Conservation (phyloP, 2,888 invertebrate genomes). For the Lymantria monacha region DNA sequence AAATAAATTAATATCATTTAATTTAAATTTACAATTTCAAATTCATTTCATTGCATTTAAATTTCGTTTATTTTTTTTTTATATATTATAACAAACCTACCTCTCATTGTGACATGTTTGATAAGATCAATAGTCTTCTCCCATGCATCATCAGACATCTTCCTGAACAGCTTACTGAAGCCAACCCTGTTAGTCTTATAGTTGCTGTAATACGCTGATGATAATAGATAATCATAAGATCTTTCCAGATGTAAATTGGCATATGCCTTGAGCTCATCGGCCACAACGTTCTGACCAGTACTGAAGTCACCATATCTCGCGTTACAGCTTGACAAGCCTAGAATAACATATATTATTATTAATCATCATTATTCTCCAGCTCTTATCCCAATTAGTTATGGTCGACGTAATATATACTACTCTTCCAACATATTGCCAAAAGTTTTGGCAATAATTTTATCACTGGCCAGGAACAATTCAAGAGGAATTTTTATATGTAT, state of each 20-base stretch:
- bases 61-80: too few relatives aligned
- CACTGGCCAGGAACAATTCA: too few relatives aligned
- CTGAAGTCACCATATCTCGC: conserved; percentile 84
- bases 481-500: too few relatives aligned
- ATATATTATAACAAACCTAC: conserved; percentile 67
- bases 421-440: too few relatives aligned
- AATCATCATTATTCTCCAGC: too few relatives aligned
- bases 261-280: conserved; percentile 73
- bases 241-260: conserved; percentile 85
- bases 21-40: too few relatives aligned
- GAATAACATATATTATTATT: not conserved
- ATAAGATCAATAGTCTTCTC: conserved; percentile 88
- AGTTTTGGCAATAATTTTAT: too few relatives aligned
- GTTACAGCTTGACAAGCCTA: conserved; percentile 82
- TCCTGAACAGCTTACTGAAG: conserved; percentile 88
- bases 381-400: too few relatives aligned
- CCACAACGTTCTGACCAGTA: conserved; percentile 62
- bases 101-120: conserved; percentile 89
- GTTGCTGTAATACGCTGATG: conserved; percentile 89
- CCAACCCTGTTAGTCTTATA: conserved; percentile 89
- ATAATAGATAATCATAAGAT: conserved; percentile 89
- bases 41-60: too few relatives aligned
- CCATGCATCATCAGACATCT: conserved; percentile 89
- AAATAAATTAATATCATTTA: too few relatives aligned
- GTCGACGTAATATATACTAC: too few relatives aligned